Conservation (phyloP, 2,888 invertebrate species). For the Nysson spinosus region DNA sequence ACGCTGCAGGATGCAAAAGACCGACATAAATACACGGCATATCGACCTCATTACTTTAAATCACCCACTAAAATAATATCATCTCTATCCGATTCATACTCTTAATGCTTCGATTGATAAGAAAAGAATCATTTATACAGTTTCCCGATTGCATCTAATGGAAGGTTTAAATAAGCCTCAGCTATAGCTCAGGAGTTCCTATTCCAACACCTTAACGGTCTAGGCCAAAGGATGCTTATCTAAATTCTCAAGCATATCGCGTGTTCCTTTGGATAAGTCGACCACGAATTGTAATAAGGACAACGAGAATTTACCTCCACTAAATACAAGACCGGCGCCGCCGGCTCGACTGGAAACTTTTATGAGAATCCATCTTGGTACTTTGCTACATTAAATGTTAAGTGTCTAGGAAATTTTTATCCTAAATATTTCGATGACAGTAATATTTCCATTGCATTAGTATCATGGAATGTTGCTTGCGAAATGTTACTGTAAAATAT, state of each 20-base stretch:
- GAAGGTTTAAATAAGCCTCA: constrained; percentile 28
- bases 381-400: neutral
- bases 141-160: constrained; percentile 16
- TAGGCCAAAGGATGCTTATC: constrained; percentile 53
- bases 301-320: constrained; percentile 52
- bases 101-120: neutral
- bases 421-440: constrained; percentile 1
- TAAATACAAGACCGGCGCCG: constrained; percentile 34
- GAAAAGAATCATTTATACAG: neutral
- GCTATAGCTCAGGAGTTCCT: constrained; percentile 34
- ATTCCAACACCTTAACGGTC: constrained; percentile 33
- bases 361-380: constrained; percentile 28
- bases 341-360: constrained; percentile 36
- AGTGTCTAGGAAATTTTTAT: constrained; percentile 14
- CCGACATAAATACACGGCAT: constrained; percentile 29
- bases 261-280: constrained; percentile 59
- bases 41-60: no score
- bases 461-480: no score
- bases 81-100: no score
- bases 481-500: no score
- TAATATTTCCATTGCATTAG: no score
- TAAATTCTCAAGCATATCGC: constrained; percentile 59
- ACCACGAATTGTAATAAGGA: constrained; percentile 53
- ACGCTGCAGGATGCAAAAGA: constrained; percentile 26
- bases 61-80: no score